Base-by-base conservation (phyloP, 2,797 vertebrate species). In the Ptychadena robeensis region DNA sequence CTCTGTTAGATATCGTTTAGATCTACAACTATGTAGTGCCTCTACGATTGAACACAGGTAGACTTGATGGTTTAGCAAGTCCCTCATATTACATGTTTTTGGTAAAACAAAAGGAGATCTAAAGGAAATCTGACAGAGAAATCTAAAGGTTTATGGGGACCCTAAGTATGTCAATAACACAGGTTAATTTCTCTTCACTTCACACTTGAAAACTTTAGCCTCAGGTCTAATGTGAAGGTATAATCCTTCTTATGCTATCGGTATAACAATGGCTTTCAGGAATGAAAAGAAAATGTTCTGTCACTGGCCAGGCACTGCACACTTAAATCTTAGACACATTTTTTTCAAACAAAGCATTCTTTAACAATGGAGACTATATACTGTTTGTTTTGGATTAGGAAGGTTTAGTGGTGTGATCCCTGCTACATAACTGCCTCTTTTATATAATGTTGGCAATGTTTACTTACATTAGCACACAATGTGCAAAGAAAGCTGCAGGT, bases 401-500 rank as follows among this genome's bases (percentile, higher is more conserved):
- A 27, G 32, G 32, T 79, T 38, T 65, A 59, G 69, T 67, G 61
- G 61, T 37, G 34, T 73, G 40, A 83, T 79, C 48, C 27, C 53
- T 38, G 69, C 38, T 72, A 67, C 74, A 57, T 66, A n/a, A 61
- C 25, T 34, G 28, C 9, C 28, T 15, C 53, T 71, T 74, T 81
- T 69, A 75, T 40, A 25, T 35, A 11, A 73, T 59, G 67, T n/a
- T 38, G 48, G 35, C 44, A 37, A 44, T 77, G 67, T 71, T 71
- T 77, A 40, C n/a, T 30, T 76, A 69, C 53, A 82, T 70, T 11
- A 70, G 81, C 15, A 79, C 82, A 83, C 28, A 53, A 7, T 83
- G 69, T 83, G 30, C 75, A 35, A 4, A 11, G 28, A 44, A 59
- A 72, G 65, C 28, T 64, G 5, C 12, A 4, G 4, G 9, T 22